Evolutionary conservation across 2,113 vertebrate genomes (phyloP), one percentile per base, ranked within the genome.

Genomic region (Xenopus laevis): DNA sequence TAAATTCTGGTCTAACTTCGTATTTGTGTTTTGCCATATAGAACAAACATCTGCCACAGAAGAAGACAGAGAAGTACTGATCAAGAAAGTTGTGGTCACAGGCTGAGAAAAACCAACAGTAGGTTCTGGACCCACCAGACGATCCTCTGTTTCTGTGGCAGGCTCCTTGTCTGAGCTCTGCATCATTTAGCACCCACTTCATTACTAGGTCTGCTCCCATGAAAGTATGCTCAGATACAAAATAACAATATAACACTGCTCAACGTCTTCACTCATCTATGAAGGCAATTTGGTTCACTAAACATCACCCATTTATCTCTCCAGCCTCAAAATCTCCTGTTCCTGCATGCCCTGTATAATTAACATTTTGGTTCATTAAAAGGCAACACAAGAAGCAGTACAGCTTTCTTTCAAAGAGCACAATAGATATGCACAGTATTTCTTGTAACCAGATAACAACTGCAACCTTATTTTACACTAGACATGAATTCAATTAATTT

Each of bases 401-500:
- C 15, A 55, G 53, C 53, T 55, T 55, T 55, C 53, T n/a, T 55
- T n/a, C 23, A 23, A 15, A 6, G 50, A 62, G 65, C 7, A 11
- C 20, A 55, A 55, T 55, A 1, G 53, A 55, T 55, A n/a, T 16
- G 17, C 53, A 55, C 53, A 10, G 64, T 20, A 58, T 44, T 62
- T 62, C 68, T 40, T 55, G 65, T 63, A 63, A 69, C 46, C 58
- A 69, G 66, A 44, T 64, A 76, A 76, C 60, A 63, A 44, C 59
- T 61, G 23, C 66, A 64, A 68, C 61, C 45, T 59, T 47, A 50
- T 68, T 61, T 46, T 44, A 46, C 63, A n/a, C n/a, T 16, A 40
- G 45, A 13, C 59, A 69, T 55, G 47, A 66, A 76, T 76, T 76
- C 73, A 76, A 76, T 76, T 76, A 69, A 55, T 55, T 61, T 59